Evolutionary conservation across 2,113 vertebrate species (phyloP), one percentile per base, ranked within the genome.

Genomic region (Danionella cerebrum): DNA sequence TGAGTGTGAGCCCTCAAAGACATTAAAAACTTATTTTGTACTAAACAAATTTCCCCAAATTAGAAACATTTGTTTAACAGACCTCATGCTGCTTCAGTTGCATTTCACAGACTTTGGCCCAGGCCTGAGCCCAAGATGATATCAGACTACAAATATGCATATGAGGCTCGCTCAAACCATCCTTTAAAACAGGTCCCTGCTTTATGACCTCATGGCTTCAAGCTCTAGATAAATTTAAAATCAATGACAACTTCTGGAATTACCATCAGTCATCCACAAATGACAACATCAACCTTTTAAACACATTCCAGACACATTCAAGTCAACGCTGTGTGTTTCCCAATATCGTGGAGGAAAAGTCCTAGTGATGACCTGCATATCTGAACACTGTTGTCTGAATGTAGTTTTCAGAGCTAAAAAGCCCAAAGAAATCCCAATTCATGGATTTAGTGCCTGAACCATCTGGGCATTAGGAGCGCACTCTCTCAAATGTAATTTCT

Each of bases 51-150:
- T 59, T 58, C 67, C 78, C 75, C 59, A 76, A 78, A 83, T 82
- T 72, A 78, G 75, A 76, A 39, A 44, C 78, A 42, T 42, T 74
- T 70, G 70, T 70, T 63, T 35, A 8, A 50, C 36, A 60, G 44
- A 6, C 47, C 35, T n/a, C 1, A 57, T 36, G 19, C 18, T 50
- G 59, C 65, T 59, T 39, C 47, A 48, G 9, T 69, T 75, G n/a
- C n/a, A n/a, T n/a, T n/a, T n/a, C n/a, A n/a, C n/a, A 8, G 48
- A 52, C 9, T 3, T 10, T 53, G 16, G n/a, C n/a, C n/a, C n/a
- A n/a, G n/a, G n/a, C n/a, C 29, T 79, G 45, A 29, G 24, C 76
- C n/a, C 78, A 78, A 77, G 65, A 41, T 73, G 65, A 74, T 78
- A 65, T 47, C 54, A 14, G 24, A 16, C 44, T n/a, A 27, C 57